phyloP scores from a whole-genome alignment of 2,113 vertebrate species.

The Stomatorhinus ivindoensis region DNA sequence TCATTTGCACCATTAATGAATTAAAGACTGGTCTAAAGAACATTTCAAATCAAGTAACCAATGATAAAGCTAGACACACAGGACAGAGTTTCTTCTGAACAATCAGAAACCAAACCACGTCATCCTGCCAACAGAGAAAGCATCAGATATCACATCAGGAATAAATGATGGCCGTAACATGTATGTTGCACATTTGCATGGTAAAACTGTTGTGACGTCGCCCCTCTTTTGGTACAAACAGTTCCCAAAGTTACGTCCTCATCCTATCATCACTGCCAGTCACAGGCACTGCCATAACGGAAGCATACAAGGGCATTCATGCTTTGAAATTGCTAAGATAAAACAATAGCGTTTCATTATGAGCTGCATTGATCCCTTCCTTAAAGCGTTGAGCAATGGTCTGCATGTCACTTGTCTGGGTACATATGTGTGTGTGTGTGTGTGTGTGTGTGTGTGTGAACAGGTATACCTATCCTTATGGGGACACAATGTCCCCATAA shows the following conservation, averaged over 20 bases:
- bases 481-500: too few species aligned
- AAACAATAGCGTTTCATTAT: neutral
- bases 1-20: neutral
- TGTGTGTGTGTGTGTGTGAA: neutral
- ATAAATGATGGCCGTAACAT: neutral
- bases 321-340: neutral
- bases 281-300: neutral
- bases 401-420: neutral
- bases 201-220: neutral
- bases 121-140: neutral
- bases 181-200: neutral
- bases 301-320: neutral
- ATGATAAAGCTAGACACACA: neutral
- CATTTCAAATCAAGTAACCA: neutral
- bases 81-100: neutral
- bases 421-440: neutral
- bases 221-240: neutral
- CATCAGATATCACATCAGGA: neutral
- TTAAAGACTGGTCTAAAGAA: neutral
- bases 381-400: neutral
- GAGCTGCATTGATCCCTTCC: neutral
- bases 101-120: neutral
- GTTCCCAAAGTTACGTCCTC: neutral
- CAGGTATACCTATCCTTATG: too few species aligned
- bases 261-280: neutral